Evolutionary conservation across 2,113 vertebrate genomes (phyloP), one percentile per base, ranked within the genome.

Genomic region (Podarcis muralis): DNA sequence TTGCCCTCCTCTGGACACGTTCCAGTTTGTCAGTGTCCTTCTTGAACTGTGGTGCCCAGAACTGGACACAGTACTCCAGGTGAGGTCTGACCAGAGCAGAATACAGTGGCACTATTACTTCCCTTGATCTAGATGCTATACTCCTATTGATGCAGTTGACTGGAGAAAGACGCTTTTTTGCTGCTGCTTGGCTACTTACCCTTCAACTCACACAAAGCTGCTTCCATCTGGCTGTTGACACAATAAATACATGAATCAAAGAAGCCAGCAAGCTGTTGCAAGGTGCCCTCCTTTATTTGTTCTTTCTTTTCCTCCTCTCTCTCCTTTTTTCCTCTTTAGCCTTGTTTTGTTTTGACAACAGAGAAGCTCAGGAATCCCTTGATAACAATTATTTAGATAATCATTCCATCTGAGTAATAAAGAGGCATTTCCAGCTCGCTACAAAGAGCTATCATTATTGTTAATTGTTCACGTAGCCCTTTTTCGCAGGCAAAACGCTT

Each of bases 161-260:
- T 94, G 72, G 65, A 88, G 88, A 92, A 93, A 83, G 91, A 90
- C 72, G 27, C 2, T 57, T 43, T 6, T 1, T 7, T 43, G 43
- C 43, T 43, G 43, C 43, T 77, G 68, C 84, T 23, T 53, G 35
- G 69, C 66, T 92, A 87, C 88, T 92, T 94, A 91, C 57, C 90
- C 84, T 85, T 93, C 59, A 80, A 43, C 22, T 84, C 74, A 59
- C 0, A 0, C 25, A 76, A 82, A 76, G 75, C 74, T 93, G n/a
- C 88, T 91, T 92, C 93, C 89, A 84, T 90, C 86, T 95, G 32
- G 84, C 91, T 85, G 32, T 59, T 92, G 89, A 87, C 83, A 92
- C 89, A 88, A 90, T 53, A 91, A 88, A 88, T 65, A 25, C 79
- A 85, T 16, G 35, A 83, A 85, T 22, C 66, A 53, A 86, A n/a